Evolutionary conservation across 2,113 vertebrate species (phyloP).

Genomic region (Eolophus roseicapilla): DNA sequence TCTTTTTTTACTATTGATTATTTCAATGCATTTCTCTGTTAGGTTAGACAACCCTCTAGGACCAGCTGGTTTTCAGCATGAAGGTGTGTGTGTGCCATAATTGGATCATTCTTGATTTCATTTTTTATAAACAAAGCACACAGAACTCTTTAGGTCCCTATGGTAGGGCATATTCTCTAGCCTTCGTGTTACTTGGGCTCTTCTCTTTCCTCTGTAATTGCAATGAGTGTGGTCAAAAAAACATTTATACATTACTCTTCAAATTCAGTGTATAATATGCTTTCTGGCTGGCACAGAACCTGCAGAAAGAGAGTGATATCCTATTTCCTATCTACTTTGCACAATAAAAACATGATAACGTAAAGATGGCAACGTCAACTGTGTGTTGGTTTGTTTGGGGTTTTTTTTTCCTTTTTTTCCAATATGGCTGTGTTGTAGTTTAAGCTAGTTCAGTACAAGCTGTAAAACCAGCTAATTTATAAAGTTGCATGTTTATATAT

Average conservation of each 20-base stretch:
- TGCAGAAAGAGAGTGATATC: neutral
- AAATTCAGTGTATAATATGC: neutral
- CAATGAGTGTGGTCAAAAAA: neutral
- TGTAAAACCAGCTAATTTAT: slow-evolving; percentile 7
- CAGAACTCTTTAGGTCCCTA: neutral
- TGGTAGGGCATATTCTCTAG: neutral
- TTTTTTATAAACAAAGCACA: neutral
- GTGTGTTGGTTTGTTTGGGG: neutral
- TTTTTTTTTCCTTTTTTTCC: neutral
- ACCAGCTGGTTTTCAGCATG: neutral
- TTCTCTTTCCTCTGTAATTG: neutral
- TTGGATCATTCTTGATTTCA: neutral
- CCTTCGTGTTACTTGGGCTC: neutral
- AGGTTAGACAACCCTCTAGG: neutral
- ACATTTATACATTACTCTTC: neutral
- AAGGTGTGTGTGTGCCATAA: neutral
- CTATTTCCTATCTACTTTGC: neutral
- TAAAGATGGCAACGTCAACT: neutral
- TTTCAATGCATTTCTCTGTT: neutral
- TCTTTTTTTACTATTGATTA: neutral
- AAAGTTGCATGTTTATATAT: neutral
- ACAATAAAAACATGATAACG: neutral
- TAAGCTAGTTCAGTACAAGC: slow-evolving; percentile 2
- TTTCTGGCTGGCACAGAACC: neutral
- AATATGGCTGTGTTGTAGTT: neutral